Conservation (phyloP, 2,797 vertebrate species). For the Fistularia commersonii region DNA sequence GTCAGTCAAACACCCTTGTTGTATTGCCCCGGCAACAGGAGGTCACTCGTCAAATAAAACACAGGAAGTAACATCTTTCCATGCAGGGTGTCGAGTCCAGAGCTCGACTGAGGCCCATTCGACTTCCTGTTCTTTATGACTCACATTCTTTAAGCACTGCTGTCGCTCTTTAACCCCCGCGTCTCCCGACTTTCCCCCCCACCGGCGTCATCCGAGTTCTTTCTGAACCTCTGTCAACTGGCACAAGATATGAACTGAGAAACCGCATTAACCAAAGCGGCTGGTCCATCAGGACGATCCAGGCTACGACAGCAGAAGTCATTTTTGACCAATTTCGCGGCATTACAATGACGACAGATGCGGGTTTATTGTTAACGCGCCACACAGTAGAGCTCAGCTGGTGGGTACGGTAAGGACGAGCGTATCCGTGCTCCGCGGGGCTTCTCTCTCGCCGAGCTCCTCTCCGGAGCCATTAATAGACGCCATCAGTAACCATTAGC, state of each 20-base stretch:
- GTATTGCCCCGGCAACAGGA: conserved; percentile 41
- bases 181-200: background rate
- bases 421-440: no score
- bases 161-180: background rate
- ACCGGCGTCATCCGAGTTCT: background rate
- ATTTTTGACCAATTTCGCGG: no score
- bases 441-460: conserved; percentile 5
- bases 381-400: background rate
- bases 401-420: background rate
- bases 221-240: no score
- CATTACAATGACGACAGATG: no score
- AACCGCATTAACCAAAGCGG: no score
- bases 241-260: no score
- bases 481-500: conserved; percentile 42
- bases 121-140: conserved; percentile 27
- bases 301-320: no score
- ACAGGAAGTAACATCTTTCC: conserved; percentile 61
- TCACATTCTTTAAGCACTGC: conserved; percentile 7
- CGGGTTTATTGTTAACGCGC: no score
- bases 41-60: conserved; percentile 46
- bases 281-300: no score
- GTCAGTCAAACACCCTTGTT: conserved; percentile 11
- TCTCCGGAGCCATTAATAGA: conserved; percentile 35
- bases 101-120: conserved; percentile 28
- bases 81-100: conserved; percentile 11